Evolutionary conservation across 2,888 invertebrate species (phyloP).

Genomic region (Luperina testacea): DNA sequence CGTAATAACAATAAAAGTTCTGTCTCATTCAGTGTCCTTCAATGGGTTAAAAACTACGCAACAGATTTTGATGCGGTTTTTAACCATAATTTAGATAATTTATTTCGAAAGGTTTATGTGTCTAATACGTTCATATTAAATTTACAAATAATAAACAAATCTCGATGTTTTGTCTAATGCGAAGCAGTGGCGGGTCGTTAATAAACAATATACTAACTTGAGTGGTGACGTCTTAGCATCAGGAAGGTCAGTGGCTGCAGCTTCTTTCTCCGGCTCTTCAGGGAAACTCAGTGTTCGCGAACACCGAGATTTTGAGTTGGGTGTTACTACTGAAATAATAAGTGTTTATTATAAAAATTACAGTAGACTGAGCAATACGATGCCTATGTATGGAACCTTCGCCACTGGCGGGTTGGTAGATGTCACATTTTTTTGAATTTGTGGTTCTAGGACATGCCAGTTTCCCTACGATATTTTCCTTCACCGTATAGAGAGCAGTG

Average conservation of each 20-base stretch:
- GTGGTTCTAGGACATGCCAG: no score
- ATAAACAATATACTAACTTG: conserved; percentile 79
- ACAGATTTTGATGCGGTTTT: not conserved
- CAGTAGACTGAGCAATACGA: not conserved
- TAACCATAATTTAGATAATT: not conserved
- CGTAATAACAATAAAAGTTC: no score
- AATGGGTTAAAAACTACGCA: not conserved
- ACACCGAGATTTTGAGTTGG: conserved; percentile 86
- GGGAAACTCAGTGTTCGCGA: conserved; percentile 90
- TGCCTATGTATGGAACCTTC: not conserved
- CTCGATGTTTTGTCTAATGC: not conserved
- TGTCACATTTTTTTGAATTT: no score
- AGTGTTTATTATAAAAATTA: not conserved
- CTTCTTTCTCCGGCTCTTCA: conserved; percentile 86
- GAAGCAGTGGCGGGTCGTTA: not conserved
- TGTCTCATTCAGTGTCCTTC: no score
- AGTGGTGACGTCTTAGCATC: conserved; percentile 87
- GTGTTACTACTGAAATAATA: conserved; percentile 70
- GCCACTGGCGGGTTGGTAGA: no score
- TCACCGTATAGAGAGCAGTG: no score
- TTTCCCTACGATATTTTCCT: no score
- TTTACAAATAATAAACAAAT: not conserved
- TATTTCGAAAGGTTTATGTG: not conserved
- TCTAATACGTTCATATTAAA: not conserved
- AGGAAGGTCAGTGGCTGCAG: conserved; percentile 76